Percentiles rank a stretch among this genome's conserved stretches.
These are phyloP conservation scores for Scaptomyza hsui DNA, from an alignment of 1,140 invertebrate genomes.

Conservation along the genomic window DNA sequence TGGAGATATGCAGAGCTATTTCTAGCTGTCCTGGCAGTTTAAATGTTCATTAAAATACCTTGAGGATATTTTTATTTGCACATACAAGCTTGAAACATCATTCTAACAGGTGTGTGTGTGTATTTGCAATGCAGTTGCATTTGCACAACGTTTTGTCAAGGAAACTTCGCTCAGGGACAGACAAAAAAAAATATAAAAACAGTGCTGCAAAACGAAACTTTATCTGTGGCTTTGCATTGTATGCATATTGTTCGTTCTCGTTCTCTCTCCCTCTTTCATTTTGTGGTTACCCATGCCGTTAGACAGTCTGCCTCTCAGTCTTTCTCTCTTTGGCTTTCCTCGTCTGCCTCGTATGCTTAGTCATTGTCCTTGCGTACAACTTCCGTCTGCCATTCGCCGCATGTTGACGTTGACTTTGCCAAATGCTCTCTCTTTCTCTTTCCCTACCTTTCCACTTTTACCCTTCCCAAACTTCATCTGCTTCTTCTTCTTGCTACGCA, in stretches of 20 bases:
- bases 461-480: conserved; percentile 13
- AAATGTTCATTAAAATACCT: conserved; percentile 53
- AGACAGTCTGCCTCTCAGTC: conserved; percentile 22
- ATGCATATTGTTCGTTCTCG: conserved; percentile 55
- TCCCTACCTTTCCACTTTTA: background rate
- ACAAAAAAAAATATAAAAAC: conserved; percentile 13
- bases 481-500: conserved; percentile 42
- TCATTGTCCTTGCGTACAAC: conserved; percentile 72
- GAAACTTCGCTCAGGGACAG: conserved; percentile 34
- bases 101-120: conserved; percentile 1
- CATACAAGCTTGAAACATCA: conserved; percentile 15
- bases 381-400: conserved; percentile 62
- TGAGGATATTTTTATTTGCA: conserved; percentile 59
- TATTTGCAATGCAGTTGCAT: conserved; percentile 41
- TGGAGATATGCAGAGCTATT: background rate
- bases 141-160: conserved; percentile 42
- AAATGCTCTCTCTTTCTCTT: conserved; percentile 28
- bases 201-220: conserved; percentile 49
- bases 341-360: conserved; percentile 53
- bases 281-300: conserved; percentile 25
- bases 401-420: conserved; percentile 55
- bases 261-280: conserved; percentile 6
- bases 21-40: conserved; percentile 13
- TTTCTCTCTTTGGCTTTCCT: background rate
- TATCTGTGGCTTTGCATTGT: conserved; percentile 63